phyloP scores from a whole-genome alignment of 1,140 invertebrate species.

The Ips typographus region DNA sequence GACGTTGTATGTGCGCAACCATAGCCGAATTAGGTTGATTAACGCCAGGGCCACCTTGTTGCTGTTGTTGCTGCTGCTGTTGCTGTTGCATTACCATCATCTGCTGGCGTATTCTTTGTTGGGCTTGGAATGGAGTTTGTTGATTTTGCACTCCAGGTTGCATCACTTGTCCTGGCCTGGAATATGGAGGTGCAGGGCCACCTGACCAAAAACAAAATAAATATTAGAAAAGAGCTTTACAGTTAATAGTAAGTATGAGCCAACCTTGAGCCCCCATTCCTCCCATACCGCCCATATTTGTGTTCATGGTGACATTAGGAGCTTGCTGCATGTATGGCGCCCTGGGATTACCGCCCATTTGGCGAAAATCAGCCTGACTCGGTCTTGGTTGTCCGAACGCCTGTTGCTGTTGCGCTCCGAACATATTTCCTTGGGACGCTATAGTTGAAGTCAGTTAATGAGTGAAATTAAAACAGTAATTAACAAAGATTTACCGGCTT shows the following conservation, averaged over 20 bases:
- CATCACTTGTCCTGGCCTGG: slow-evolving; percentile 46
- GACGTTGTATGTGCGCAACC: slow-evolving; percentile 48
- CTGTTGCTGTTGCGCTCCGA: slow-evolving; percentile 45
- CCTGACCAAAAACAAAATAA: slow-evolving; percentile 7
- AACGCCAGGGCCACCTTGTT: slow-evolving; percentile 45
- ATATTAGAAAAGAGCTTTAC: not conserved
- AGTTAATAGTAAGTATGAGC: not conserved
- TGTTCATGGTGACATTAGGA: slow-evolving; percentile 52
- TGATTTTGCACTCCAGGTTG: slow-evolving; percentile 44
- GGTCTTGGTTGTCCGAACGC: slow-evolving; percentile 39
- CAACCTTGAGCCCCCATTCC: slow-evolving; percentile 41
- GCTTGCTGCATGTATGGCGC: slow-evolving; percentile 50
- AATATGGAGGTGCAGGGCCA: slow-evolving; percentile 51
- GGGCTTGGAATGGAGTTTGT: slow-evolving; percentile 43
- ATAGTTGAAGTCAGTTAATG: not conserved
- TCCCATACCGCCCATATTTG: slow-evolving; percentile 46
- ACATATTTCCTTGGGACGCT: slow-evolving; percentile 43
- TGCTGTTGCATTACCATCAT: slow-evolving; percentile 46
- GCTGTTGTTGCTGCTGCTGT: slow-evolving; percentile 47
- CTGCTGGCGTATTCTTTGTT: slow-evolving; percentile 44
- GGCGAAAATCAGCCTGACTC: slow-evolving; percentile 48
- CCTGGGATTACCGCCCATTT: slow-evolving; percentile 44
- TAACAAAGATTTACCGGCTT: slow-evolving; percentile 30
- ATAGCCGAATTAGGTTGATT: slow-evolving; percentile 44
- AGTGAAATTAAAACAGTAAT: not conserved